Conservation (phyloP, 2,888 invertebrate genomes). For the Bellardia bayeri region DNA sequence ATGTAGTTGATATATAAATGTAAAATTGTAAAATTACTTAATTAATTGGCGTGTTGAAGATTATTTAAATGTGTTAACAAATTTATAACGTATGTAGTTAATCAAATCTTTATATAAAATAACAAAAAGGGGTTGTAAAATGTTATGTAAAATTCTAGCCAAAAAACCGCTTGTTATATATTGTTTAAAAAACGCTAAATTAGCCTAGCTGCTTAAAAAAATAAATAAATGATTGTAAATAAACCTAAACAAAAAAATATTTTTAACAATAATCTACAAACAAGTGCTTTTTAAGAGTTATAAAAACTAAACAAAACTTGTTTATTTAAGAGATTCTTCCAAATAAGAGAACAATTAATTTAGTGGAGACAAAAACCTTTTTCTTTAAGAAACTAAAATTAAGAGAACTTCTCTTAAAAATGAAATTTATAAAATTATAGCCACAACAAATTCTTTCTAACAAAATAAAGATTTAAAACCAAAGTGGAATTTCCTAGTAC, state of each 20-base stretch:
- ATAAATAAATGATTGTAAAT: slow-evolving; percentile 50
- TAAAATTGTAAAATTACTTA: no score
- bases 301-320: slow-evolving; percentile 23
- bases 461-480: not conserved
- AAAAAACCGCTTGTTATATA: not conserved
- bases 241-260: slow-evolving; percentile 34
- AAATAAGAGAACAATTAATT: not conserved
- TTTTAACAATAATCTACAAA: not conserved
- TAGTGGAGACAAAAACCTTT: slow-evolving; percentile 41
- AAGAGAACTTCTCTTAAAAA: slow-evolving; percentile 6
- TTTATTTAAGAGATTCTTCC: slow-evolving; percentile 52
- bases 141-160: not conserved
- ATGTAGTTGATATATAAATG: no score
- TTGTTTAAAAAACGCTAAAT: no score
- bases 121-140: no score
- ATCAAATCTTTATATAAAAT: no score
- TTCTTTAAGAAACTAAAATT: not conserved
- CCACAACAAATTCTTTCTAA: no score
- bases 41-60: no score
- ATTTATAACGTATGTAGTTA: no score
- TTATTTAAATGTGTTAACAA: no score
- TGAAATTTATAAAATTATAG: not conserved
- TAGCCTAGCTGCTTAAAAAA: not conserved
- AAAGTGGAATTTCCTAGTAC: not conserved
- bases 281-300: slow-evolving; percentile 20